A percentile compares a stretch with the other conserved stretches of the same genome.
phyloP scores from a whole-genome alignment of 1,140 invertebrate species.

The Scaptomyza graminum region DNA sequence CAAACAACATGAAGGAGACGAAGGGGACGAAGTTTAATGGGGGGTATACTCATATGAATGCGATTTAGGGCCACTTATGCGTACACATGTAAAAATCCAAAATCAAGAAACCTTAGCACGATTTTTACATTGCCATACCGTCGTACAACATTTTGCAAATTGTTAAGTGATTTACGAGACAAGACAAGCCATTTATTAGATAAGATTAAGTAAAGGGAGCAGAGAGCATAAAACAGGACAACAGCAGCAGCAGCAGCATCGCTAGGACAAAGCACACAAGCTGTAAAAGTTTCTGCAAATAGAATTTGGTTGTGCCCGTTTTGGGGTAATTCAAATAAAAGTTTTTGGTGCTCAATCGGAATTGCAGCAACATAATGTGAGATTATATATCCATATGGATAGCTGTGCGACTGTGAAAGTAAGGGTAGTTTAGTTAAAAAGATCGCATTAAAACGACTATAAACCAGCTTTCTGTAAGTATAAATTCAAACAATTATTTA shows the following conservation, averaged over 20 bases:
- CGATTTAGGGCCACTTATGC: constrained; percentile 83
- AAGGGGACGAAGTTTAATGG: neutral
- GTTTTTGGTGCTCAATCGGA: constrained; percentile 56
- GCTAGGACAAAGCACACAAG: neutral
- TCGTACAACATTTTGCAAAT: constrained; percentile 71
- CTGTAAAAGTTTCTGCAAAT: constrained; percentile 51
- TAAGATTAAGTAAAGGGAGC: constrained; percentile 81
- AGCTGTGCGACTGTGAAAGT: neutral
- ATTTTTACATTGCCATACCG: constrained; percentile 60
- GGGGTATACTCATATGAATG: constrained; percentile 68
- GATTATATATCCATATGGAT: constrained; percentile 59
- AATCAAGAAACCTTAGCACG: constrained; percentile 71
- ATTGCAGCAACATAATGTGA: constrained; percentile 72
- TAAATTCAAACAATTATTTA: too few relatives aligned
- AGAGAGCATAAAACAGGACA: constrained; percentile 40
- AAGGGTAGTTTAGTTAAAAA: too few relatives aligned
- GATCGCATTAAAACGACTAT: too few relatives aligned
- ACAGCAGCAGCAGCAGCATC: constrained; percentile 15
- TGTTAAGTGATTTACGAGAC: constrained; percentile 84
- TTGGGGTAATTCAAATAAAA: constrained; percentile 52
- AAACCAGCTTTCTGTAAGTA: too few relatives aligned
- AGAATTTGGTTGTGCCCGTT: constrained; percentile 10
- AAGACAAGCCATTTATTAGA: constrained; percentile 83
- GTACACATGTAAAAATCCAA: constrained; percentile 74
- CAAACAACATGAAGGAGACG: neutral